Evolutionary conservation across 2,113 vertebrate species (phyloP).

Genomic region (Lates calcarifer): DNA sequence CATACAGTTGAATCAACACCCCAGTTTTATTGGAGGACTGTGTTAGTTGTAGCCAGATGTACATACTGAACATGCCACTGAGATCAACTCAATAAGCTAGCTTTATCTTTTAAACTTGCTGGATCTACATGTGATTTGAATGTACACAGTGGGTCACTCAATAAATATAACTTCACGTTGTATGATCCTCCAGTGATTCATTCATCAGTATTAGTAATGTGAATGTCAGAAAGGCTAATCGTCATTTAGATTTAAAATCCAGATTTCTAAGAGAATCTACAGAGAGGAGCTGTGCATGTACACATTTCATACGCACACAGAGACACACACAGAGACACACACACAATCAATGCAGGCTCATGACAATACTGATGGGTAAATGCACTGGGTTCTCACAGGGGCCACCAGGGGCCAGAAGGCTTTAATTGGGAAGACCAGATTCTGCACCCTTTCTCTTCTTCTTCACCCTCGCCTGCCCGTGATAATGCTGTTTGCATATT

Average conservation of each 20-base stretch:
- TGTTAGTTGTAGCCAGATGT: neutral
- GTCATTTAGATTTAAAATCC: slow-evolving; percentile 13
- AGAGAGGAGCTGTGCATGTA: slow-evolving; percentile 5
- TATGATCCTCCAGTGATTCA: slow-evolving; percentile 24
- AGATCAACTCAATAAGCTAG: neutral
- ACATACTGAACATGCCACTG: neutral
- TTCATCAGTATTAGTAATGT: slow-evolving; percentile 8
- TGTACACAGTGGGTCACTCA: neutral
- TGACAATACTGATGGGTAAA: slow-evolving; percentile 92
- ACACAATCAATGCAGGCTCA: slow-evolving; percentile 94
- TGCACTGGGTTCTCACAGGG: slow-evolving; percentile 90
- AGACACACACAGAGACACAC: neutral
- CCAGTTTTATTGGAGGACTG: too few relatives aligned
- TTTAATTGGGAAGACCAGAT: slow-evolving; percentile 94
- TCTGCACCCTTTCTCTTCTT: slow-evolving; percentile 82
- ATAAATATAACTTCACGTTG: neutral
- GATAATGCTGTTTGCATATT: slow-evolving; percentile 93
- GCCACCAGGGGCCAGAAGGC: slow-evolving; percentile 86
- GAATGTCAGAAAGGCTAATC: slow-evolving; percentile 31
- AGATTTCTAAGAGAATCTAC: slow-evolving; percentile 19
- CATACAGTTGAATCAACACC: neutral
- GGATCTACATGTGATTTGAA: neutral
- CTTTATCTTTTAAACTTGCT: neutral
- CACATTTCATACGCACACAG: slow-evolving; percentile 60
- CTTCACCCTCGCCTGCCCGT: slow-evolving; percentile 85